Percentiles rank a stretch among this genome's conserved stretches.
Conservation (phyloP, 2,113 vertebrate species). For the Microcebus ravelobensis region DNA sequence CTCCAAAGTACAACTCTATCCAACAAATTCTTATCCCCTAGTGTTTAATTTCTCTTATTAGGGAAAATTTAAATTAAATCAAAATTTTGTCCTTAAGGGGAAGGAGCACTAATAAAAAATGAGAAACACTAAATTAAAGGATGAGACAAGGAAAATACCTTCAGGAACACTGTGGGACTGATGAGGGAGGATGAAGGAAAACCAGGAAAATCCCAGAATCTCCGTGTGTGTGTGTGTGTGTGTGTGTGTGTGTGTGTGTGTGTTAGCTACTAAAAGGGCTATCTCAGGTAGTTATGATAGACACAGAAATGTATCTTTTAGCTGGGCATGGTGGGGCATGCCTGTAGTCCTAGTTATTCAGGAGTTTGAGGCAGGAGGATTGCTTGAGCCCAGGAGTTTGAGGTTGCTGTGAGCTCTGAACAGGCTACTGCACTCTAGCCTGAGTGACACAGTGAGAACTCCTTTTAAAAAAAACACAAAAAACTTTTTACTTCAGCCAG, state of each 20-base stretch:
- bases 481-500: slow-evolving; percentile 9
- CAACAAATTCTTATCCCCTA: background rate
- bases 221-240: background rate
- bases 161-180: background rate
- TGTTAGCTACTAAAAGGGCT: background rate
- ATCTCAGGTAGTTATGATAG: background rate
- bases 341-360: too few species aligned
- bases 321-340: too few species aligned
- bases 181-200: background rate
- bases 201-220: background rate
- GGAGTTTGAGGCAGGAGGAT: too few species aligned
- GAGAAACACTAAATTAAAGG: background rate
- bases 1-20: background rate
- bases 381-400: too few species aligned
- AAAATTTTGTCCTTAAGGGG: background rate
- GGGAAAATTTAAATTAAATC: background rate
- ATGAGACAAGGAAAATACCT: background rate
- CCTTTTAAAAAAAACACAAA: background rate
- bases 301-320: background rate
- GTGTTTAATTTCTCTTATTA: background rate
- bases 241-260: too few species aligned
- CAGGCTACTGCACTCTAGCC: too few species aligned
- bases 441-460: too few species aligned
- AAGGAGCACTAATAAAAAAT: background rate
- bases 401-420: too few species aligned